phyloP scores from a whole-genome alignment of 2,888 invertebrate genomes.

The Cephus nigrinus region DNA sequence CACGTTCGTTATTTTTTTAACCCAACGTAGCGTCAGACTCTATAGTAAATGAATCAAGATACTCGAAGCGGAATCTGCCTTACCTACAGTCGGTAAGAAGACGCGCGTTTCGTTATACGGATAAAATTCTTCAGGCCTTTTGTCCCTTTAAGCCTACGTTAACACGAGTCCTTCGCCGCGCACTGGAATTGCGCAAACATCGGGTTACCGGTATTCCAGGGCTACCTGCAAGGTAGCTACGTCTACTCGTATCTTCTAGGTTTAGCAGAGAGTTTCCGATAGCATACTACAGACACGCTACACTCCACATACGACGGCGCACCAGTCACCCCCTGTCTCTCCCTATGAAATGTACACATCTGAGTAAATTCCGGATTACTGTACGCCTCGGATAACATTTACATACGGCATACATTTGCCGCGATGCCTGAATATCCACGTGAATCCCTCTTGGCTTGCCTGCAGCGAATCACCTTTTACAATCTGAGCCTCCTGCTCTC shows the following conservation, averaged over 20 bases:
- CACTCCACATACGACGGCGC: background rate
- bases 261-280: background rate
- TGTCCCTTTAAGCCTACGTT: background rate
- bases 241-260: background rate
- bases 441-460: background rate
- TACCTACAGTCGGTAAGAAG: background rate
- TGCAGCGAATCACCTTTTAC: background rate
- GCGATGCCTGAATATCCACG: background rate
- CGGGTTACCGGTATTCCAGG: background rate
- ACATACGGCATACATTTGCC: slow-evolving; percentile 56
- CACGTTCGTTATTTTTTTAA: background rate
- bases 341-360: slow-evolving; percentile 43
- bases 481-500: background rate
- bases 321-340: background rate
- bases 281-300: background rate
- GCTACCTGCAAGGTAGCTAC: background rate
- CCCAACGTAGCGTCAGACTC: background rate
- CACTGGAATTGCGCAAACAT: background rate
- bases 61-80: background rate
- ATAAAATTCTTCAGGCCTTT: background rate
- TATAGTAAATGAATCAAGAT: background rate
- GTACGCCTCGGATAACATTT: slow-evolving; percentile 56
- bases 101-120: background rate
- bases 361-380: slow-evolving; percentile 59
- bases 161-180: background rate